Evolutionary conservation across 2,113 vertebrate genomes (phyloP).

Genomic region (Pimephales promelas): DNA sequence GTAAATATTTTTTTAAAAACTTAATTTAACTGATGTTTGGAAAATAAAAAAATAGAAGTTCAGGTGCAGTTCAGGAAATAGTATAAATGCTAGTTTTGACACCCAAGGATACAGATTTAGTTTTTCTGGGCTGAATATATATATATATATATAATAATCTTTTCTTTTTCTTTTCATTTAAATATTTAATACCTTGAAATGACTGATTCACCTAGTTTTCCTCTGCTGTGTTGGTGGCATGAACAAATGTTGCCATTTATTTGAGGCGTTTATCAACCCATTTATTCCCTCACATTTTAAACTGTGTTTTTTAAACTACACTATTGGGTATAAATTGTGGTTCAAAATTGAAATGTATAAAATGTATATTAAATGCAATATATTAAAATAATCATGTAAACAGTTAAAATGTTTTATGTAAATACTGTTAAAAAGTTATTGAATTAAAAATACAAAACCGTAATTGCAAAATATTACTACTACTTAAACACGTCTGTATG

Average conservation of each 20-base stretch:
- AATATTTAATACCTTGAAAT: neutral
- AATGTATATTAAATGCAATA: neutral
- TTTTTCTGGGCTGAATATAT: neutral
- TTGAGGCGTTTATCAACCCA: neutral
- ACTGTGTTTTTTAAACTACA: neutral
- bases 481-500: too few relatives aligned
- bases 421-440: too few relatives aligned
- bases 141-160: neutral
- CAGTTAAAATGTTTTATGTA: too few relatives aligned
- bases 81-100: too few relatives aligned
- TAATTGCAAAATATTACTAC: too few relatives aligned
- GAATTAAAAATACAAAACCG: too few relatives aligned
- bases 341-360: neutral
- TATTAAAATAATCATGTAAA: too few relatives aligned
- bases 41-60: neutral
- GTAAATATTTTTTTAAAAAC: too few relatives aligned
- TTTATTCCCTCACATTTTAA: neutral
- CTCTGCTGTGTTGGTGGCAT: neutral
- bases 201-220: neutral
- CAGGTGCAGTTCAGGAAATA: neutral
- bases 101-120: neutral
- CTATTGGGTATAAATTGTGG: neutral
- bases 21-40: neutral
- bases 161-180: neutral
- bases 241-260: neutral